Conservation (phyloP, 2,797 vertebrate species). For the Anniella stebbinsi region DNA sequence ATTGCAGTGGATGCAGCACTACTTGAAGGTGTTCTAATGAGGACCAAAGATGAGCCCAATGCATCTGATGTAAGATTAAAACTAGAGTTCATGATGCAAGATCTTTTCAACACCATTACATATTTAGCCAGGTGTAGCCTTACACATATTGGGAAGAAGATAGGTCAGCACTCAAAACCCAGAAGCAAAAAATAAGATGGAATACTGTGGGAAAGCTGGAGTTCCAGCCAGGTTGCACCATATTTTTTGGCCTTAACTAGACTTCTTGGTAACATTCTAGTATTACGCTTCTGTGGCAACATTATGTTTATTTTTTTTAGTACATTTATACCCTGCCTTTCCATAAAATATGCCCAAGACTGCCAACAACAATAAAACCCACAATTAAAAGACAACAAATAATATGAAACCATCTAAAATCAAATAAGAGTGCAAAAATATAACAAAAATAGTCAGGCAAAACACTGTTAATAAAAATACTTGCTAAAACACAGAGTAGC, state of each 20-base stretch:
- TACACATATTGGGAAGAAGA: not conserved
- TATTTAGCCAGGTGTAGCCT: not conserved
- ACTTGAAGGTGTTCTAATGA: slow-evolving; percentile 89
- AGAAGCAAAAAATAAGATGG: not conserved
- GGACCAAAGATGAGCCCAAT: slow-evolving; percentile 84
- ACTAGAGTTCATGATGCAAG: not conserved
- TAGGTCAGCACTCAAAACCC: not conserved
- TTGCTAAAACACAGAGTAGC: not conserved
- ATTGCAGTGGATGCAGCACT: slow-evolving; percentile 89
- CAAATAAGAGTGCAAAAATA: no score
- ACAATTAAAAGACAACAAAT: not conserved
- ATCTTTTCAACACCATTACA: not conserved
- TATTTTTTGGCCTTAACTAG: not conserved
- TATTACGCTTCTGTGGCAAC: not conserved
- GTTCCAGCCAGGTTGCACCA: not conserved
- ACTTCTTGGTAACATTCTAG: not conserved
- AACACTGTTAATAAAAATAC: not conserved
- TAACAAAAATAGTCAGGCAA: not conserved
- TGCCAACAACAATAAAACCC: not conserved
- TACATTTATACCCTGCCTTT: not conserved
- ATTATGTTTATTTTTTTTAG: not conserved
- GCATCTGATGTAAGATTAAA: slow-evolving; percentile 83
- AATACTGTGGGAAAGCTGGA: not conserved
- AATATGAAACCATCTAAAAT: not conserved
- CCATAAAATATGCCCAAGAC: not conserved